Conservation (phyloP, 2,888 invertebrate species). For the Phyto melanocephala region DNA sequence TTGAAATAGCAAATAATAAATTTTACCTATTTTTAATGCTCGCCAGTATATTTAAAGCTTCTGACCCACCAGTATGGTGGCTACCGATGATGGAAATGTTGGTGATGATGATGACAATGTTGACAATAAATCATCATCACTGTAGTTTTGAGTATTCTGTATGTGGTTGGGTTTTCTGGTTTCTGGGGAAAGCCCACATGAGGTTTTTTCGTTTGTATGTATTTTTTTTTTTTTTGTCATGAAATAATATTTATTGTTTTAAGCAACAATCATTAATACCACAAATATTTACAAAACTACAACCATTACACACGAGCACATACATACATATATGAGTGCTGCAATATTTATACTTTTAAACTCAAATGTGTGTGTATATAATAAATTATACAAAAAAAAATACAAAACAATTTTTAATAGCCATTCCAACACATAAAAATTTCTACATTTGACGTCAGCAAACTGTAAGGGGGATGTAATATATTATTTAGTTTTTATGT, state of each 20-base stretch:
- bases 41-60: too few relatives aligned
- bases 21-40: too few relatives aligned
- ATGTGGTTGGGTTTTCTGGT: slow-evolving; percentile 54
- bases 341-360: neutral
- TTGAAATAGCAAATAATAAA: too few relatives aligned
- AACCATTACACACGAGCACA: neutral
- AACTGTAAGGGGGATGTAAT: neutral
- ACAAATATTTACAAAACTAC: slow-evolving; percentile 2
- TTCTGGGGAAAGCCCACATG: slow-evolving; percentile 56
- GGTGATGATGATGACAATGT: slow-evolving; percentile 3
- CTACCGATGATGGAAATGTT: neutral
- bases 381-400: neutral
- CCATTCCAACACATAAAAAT: neutral
- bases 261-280: slow-evolving; percentile 56
- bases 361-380: neutral
- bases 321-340: neutral
- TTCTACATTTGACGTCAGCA: neutral
- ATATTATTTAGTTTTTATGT: neutral
- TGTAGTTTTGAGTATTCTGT: slow-evolving; percentile 40
- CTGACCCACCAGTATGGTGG: too few relatives aligned
- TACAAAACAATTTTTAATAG: neutral
- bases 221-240: neutral
- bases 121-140: slow-evolving; percentile 53
- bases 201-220: slow-evolving; percentile 27
- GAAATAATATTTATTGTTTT: slow-evolving; percentile 59